These are phyloP conservation scores for Thelaira solivaga DNA, from an alignment of 2,888 invertebrate genomes.

Conservation along the genomic window DNA sequence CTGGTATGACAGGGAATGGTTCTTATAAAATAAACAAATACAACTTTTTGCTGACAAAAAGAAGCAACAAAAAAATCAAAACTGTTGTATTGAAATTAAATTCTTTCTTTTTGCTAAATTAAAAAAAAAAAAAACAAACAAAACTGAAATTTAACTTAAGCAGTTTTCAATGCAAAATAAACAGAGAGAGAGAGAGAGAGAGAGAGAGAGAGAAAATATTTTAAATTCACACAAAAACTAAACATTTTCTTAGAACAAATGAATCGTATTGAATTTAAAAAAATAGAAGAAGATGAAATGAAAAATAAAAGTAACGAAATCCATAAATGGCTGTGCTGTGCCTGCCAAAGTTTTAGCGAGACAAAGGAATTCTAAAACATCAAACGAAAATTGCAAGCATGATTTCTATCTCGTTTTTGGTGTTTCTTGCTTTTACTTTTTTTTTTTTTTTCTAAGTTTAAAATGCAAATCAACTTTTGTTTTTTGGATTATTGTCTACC, in stretches of 20 bases:
- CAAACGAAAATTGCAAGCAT: conserved; percentile 40
- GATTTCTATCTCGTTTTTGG: conserved; percentile 31
- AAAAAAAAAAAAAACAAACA: neutral
- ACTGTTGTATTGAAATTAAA: no score
- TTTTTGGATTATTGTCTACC: neutral
- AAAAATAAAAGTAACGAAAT: no score
- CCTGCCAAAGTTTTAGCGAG: neutral
- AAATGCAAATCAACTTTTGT: conserved; percentile 35
- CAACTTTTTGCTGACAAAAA: conserved; percentile 11
- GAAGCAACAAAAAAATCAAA: neutral
- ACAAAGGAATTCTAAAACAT: conserved; percentile 19
- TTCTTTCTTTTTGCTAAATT: no score
- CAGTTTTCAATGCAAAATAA: neutral
- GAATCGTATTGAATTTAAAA: conserved; percentile 21
- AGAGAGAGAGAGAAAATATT: neutral
- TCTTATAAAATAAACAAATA: conserved; percentile 5
- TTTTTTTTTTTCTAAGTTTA: conserved; percentile 1
- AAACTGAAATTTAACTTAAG: conserved; percentile 7
- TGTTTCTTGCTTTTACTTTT: neutral
- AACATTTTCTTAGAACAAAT: conserved; percentile 52
- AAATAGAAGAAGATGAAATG: neutral
- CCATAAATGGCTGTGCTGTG: conserved; percentile 34
- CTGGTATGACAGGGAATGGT: neutral
- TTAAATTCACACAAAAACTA: conserved; percentile 32
- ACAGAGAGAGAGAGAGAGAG: neutral